Evolutionary conservation across 2,113 vertebrate species (phyloP).

Genomic region (Antechinus flavipes): DNA sequence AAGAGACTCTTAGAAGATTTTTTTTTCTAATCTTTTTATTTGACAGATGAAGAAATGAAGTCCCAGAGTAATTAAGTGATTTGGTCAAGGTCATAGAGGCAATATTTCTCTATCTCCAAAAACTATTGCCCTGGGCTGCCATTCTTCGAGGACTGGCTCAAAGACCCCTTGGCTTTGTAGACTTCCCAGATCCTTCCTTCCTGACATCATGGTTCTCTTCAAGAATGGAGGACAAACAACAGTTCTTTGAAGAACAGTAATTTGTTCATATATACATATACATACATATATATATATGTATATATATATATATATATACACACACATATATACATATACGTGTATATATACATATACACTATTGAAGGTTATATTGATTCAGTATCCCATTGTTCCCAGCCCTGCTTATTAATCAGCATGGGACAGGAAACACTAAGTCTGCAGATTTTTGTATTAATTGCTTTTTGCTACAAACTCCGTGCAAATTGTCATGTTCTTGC

Average conservation of each 20-base stretch:
- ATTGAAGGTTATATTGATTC: too few species aligned
- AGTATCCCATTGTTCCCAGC: too few species aligned
- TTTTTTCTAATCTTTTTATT: background rate
- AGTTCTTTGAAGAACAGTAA: background rate
- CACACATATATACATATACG: too few species aligned
- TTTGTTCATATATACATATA: background rate
- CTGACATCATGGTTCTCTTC: background rate
- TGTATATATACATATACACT: too few species aligned
- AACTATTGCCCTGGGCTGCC: background rate
- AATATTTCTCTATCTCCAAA: background rate
- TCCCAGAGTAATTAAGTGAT: background rate
- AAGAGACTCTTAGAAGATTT: background rate
- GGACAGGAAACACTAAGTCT: too few species aligned
- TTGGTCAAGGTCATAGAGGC: background rate
- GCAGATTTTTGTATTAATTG: too few species aligned
- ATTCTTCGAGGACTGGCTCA: too few species aligned
- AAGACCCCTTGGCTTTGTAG: background rate
- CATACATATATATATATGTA: too few species aligned
- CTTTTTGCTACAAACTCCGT: too few species aligned
- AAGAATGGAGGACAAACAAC: background rate
- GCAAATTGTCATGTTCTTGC: too few species aligned
- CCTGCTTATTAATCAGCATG: too few species aligned
- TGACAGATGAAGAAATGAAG: slow-evolving; percentile 36
- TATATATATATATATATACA: too few species aligned
- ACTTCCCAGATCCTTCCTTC: background rate